Evolutionary conservation across 1,140 invertebrate species (phyloP).

Genomic region (Papilio polyxenes): DNA sequence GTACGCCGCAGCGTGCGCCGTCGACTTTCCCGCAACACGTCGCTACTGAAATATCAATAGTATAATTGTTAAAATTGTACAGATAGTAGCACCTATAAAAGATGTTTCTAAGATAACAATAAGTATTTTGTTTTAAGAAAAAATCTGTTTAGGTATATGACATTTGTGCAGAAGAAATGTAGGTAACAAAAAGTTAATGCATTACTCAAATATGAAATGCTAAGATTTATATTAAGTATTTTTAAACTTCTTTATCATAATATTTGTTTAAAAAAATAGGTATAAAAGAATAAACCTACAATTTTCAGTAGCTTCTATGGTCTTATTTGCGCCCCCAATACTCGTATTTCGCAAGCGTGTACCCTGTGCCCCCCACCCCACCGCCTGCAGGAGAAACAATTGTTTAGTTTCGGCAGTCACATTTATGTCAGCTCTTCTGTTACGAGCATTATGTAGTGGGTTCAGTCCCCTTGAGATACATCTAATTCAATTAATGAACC

Average conservation of each 20-base stretch:
- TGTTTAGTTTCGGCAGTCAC: constrained; percentile 75
- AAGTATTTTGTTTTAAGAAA: too few relatives aligned
- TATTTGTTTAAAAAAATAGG: too few relatives aligned
- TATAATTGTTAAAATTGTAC: not conserved
- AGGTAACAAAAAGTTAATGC: too few relatives aligned
- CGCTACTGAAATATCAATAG: constrained; percentile 47
- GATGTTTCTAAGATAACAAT: not conserved
- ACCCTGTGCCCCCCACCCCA: constrained; percentile 48
- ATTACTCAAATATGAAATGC: too few relatives aligned
- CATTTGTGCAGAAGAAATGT: too few relatives aligned
- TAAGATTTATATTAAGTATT: too few relatives aligned
- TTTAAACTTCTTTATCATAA: too few relatives aligned
- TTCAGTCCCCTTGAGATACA: constrained; percentile 6
- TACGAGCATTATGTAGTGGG: constrained; percentile 35
- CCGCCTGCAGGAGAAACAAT: constrained; percentile 68
- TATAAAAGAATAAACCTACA: constrained; percentile 30
- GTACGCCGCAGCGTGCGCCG: constrained; percentile 38
- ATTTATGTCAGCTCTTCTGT: constrained; percentile 55
- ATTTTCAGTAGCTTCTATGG: constrained; percentile 51
- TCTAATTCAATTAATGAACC: constrained; percentile 35
- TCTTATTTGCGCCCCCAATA: constrained; percentile 49
- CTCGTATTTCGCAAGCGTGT: constrained; percentile 63
- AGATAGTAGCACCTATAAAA: not conserved
- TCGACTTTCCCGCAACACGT: constrained; percentile 43
- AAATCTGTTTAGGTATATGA: too few relatives aligned